phyloP scores from a whole-genome alignment of 2,888 invertebrate genomes.

The Agriopis marginaria region DNA sequence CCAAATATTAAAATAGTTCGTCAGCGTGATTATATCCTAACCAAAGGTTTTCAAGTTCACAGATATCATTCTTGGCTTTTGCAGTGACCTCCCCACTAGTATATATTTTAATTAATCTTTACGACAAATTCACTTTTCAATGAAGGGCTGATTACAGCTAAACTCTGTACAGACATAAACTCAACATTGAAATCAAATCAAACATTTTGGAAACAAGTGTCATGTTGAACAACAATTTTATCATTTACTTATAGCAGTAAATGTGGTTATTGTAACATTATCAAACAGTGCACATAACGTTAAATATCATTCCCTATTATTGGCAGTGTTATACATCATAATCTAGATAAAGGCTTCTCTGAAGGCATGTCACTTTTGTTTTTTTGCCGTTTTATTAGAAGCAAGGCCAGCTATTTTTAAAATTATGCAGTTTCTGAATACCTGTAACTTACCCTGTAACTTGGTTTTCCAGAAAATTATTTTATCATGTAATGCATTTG shows the following conservation, averaged over 20 bases:
- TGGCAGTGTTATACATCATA: not conserved
- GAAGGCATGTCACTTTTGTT: no score
- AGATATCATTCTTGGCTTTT: conserved; percentile 16
- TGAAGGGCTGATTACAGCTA: not conserved
- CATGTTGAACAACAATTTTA: not conserved
- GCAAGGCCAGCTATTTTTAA: not conserved
- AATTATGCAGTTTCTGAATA: not conserved
- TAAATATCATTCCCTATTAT: not conserved
- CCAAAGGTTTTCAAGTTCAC: conserved; percentile 24
- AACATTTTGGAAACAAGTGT: not conserved
- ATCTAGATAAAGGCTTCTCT: not conserved
- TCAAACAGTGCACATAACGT: not conserved
- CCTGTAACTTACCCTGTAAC: not conserved
- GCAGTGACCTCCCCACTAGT: conserved; percentile 23
- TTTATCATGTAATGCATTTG: not conserved
- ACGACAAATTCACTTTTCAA: not conserved
- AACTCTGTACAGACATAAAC: not conserved
- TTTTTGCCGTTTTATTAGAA: not conserved
- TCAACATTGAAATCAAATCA: not conserved
- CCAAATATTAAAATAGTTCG: not conserved
- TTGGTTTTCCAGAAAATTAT: not conserved
- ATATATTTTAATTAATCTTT: conserved; percentile 7
- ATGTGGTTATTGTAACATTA: conserved; percentile 9
- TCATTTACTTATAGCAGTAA: not conserved
- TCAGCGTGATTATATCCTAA: conserved; percentile 9